Evolutionary conservation across 2,113 vertebrate species (phyloP).

Genomic region (rabbit (Oryctolagus cuniculus)): DNA sequence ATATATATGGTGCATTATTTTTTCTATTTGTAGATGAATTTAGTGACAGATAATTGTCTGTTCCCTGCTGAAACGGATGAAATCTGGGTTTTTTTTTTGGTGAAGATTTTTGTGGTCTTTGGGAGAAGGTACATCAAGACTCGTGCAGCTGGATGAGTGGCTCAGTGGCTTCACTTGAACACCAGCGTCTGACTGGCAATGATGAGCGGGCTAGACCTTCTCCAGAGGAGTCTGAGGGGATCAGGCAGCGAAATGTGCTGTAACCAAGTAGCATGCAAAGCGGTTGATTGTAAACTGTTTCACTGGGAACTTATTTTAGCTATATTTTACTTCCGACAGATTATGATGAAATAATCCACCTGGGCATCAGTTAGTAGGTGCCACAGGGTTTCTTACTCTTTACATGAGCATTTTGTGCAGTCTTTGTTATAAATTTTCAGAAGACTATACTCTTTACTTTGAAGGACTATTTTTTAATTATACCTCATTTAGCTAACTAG

Average conservation of each 20-base stretch:
- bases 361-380: slow-evolving; percentile 74
- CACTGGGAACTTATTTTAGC: slow-evolving; percentile 79
- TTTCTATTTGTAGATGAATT: slow-evolving; percentile 88
- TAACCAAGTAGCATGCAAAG: slow-evolving; percentile 81
- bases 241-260: slow-evolving; percentile 78
- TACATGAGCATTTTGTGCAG: slow-evolving; percentile 80
- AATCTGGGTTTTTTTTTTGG: slow-evolving; percentile 80
- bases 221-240: slow-evolving; percentile 76
- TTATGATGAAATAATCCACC: slow-evolving; percentile 75
- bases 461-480: slow-evolving; percentile 86
- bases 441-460: slow-evolving; percentile 84
- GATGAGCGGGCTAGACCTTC: slow-evolving; percentile 74
- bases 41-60: slow-evolving; percentile 87
- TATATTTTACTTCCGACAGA: slow-evolving; percentile 79
- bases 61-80: slow-evolving; percentile 90
- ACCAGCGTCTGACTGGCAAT: slow-evolving; percentile 78
- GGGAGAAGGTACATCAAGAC: slow-evolving; percentile 82
- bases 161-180: slow-evolving; percentile 85
- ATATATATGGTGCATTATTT: slow-evolving; percentile 88
- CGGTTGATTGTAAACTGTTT: slow-evolving; percentile 79
- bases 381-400: slow-evolving; percentile 82
- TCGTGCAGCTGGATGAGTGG: slow-evolving; percentile 85
- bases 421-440: slow-evolving; percentile 81
- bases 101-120: slow-evolving; percentile 79
- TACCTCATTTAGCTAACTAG: slow-evolving; percentile 86